Evolutionary conservation across 2,797 vertebrate genomes (phyloP), one percentile per base, ranked within the genome.

Genomic region (Falco berigora): DNA sequence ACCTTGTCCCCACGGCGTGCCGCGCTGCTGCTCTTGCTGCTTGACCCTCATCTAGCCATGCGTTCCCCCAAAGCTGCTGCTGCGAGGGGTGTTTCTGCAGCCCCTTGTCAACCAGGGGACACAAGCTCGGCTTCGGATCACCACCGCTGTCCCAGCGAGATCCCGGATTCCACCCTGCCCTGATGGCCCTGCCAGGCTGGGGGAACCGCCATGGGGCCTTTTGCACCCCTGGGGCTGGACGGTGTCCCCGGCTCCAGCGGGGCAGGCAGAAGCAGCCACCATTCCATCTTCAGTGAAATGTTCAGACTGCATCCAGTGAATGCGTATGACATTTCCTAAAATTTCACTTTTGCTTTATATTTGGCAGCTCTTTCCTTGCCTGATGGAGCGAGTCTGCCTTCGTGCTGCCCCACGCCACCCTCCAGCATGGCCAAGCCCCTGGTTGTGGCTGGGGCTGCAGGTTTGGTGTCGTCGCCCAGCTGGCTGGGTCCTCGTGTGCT

Each of bases 381-480:
- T 28, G 36, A 14, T 1, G 2, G 66, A 7, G 42, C 5, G 2
- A 38, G 6, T 24, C 72, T 11, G 27, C n/a, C 27, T 52, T 18
- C 1, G 2, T 1, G n/a, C 53, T 27, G 63, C 63, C 63, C 79
- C 44, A 4, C 19, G 3, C 12, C 30, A 0, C 8, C 74, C n/a
- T n/a, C 38, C 53, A 4, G 40, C 15, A 1, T 23, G 28, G 23
- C 46, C 36, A 9, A 32, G 21, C 24, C 46, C n/a, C 52, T 11
- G 17, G 5, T n/a, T 72, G 59, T 52, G 80, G 38, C 56, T 2
- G 10, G 38, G 83, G 14, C 25, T 17, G 32, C 14, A 6, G 64
- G 27, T 38, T 12, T 12, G 14, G 24, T 22, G 9, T 46, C 44
- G 58, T 28, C 5, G 0, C 64, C 36, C 9, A 2, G 11, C 17